Evolutionary conservation across 2,888 invertebrate species (phyloP), one percentile per base, ranked within the genome.

Genomic region (Phyllotreta cruciferae): DNA sequence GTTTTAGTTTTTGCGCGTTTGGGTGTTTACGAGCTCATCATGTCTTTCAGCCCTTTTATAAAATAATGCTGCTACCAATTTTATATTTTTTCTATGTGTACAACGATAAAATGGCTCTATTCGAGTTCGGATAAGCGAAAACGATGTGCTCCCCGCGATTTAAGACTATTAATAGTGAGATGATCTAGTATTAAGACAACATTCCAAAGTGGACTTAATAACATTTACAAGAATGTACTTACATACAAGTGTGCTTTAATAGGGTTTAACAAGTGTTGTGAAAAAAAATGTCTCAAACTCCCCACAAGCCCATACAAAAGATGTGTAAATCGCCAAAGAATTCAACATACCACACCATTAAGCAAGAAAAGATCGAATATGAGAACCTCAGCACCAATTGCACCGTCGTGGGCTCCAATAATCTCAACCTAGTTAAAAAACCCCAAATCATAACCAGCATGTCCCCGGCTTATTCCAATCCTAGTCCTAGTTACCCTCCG

Each of bases 271-370:
- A 63, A 71, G 73, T 71, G 71, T 70, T 68, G 71, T 73, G 70
- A 57, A 67, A 77, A 24, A 80, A 78, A 74, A 81, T 81, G 81
- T 81, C 81, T 80, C 80, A 80, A 70, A 77, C 73, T 72, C 78
- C 78, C 53, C 76, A 76, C 68, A 79, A 79, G 67, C 70, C 76
- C 62, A 70, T 75, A 70, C 77, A 77, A 71, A 82, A 82, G 74
- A 82, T 82, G 82, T 82, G 82, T 75, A 82, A 81, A 73, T 81
- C 81, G 67, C 82, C 81, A 67, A 82, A 82, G 74, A 80, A 73
- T 74, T 70, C 74, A 24, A 74, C 70, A 64, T 76, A 73, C 64
- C 75, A 74, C 62, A 58, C 64, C 61, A 71, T 72, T 60, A 73
- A 74, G 58, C 73, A 74, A 54, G 78, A 79, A 45, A 80, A 79